Evolutionary conservation across 2,888 invertebrate genomes (phyloP).

Genomic region (Sacculina carcini): DNA sequence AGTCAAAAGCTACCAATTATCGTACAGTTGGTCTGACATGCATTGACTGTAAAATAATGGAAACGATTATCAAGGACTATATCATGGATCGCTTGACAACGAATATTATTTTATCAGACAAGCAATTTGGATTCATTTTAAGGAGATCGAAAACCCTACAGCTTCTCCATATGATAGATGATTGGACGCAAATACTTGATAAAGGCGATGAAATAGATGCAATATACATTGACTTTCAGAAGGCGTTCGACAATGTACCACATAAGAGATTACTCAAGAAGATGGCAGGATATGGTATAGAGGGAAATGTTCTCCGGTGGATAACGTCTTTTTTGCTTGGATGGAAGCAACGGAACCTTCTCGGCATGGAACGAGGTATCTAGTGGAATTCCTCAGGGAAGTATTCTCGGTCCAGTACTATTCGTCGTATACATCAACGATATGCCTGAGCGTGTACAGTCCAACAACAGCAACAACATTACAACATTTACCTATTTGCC

Average conservation of each 20-base stretch:
- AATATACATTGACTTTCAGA: not conserved
- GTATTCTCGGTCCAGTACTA: not conserved
- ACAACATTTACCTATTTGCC: slow-evolving; percentile 2
- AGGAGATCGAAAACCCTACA: slow-evolving; percentile 1
- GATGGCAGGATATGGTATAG: not conserved
- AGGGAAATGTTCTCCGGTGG: not conserved
- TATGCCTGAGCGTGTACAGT: not conserved
- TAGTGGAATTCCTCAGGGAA: slow-evolving; percentile 1
- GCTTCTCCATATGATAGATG: slow-evolving; percentile 1
- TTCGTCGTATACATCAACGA: not conserved
- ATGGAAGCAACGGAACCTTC: not conserved
- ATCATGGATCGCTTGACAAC: too few species aligned
- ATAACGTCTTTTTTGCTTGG: not conserved
- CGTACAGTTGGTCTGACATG: not conserved
- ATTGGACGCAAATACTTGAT: slow-evolving; percentile 1
- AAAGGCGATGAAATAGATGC: slow-evolving; percentile 1
- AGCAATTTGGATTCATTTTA: too few species aligned
- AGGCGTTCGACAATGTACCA: not conserved
- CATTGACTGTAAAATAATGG: too few species aligned
- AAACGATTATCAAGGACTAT: too few species aligned
- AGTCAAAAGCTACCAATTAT: not conserved
- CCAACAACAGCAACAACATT: too few species aligned
- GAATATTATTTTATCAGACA: too few species aligned
- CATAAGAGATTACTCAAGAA: not conserved
- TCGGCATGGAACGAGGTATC: not conserved